A percentile compares a stretch with the other conserved stretches of the same genome.
Conservation (phyloP, 2,888 invertebrate genomes). For the Microctonus hyperodae region DNA sequence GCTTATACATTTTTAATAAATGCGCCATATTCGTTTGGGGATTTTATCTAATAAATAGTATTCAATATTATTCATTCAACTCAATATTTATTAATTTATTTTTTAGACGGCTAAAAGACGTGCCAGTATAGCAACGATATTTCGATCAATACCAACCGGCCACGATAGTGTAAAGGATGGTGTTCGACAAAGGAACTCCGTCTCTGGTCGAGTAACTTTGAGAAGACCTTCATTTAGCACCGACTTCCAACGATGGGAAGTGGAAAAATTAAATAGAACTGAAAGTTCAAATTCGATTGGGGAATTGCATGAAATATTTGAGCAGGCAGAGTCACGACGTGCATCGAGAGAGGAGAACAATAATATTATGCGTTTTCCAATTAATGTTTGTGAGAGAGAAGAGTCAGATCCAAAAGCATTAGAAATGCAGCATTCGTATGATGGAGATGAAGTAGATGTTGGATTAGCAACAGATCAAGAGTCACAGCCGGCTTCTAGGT, state of each 20-base stretch:
- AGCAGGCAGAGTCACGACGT: conserved; percentile 53
- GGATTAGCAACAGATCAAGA: conserved; percentile 19
- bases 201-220: conserved; percentile 55
- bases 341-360: conserved; percentile 56
- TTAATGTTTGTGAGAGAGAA: conserved; percentile 42
- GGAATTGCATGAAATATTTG: conserved; percentile 55
- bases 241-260: conserved; percentile 53
- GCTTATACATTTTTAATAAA: neutral
- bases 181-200: conserved; percentile 55
- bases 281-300: conserved; percentile 55
- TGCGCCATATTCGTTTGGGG: conserved; percentile 18
- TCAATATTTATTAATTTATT: conserved; percentile 37
- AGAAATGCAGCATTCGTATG: too few relatives aligned
- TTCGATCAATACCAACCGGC: conserved; percentile 59
- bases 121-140: conserved; percentile 67
- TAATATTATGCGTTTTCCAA: conserved; percentile 45
- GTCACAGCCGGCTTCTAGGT: conserved; percentile 12
- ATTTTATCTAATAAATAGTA: conserved; percentile 3
- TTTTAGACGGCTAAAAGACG: conserved; percentile 63
- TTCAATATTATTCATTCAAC: neutral
- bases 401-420: conserved; percentile 29
- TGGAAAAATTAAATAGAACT: conserved; percentile 52
- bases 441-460: neutral
- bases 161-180: conserved; percentile 54
- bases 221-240: conserved; percentile 56